Conservation (phyloP, 30 jellyfish, hydroid and myxozoan species). For the Aurelia coerulea region DNA sequence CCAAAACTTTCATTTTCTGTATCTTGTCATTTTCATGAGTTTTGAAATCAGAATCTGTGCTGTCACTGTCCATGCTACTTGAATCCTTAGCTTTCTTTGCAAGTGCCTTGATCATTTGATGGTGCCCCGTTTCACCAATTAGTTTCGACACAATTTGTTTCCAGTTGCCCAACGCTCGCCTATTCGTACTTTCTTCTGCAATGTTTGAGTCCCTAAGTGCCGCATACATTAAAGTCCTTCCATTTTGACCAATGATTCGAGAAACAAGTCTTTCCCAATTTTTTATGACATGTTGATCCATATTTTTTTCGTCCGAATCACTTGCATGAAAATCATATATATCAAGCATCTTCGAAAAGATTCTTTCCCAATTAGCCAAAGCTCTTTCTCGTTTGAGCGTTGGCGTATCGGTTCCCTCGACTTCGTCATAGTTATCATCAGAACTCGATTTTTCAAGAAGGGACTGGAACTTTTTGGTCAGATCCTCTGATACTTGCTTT, state of each 20-base stretch:
- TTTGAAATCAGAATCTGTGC: too few relatives aligned
- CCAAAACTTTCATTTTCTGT: slow-evolving; percentile 1
- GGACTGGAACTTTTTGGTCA: neutral
- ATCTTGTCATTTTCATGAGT: too few relatives aligned
- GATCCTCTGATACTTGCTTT: neutral
- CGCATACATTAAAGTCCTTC: neutral
- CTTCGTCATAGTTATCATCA: slow-evolving; percentile 22
- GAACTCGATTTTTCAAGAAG: neutral
- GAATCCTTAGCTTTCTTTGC: too few relatives aligned
- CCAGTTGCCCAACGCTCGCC: neutral
- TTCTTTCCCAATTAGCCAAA: neutral
- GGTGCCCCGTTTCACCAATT: neutral
- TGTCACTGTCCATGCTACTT: too few relatives aligned
- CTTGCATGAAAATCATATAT: neutral
- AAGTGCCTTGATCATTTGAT: too few relatives aligned
- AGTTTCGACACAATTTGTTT: neutral
- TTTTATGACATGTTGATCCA: neutral
- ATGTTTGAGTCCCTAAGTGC: neutral
- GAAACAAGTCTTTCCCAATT: neutral
- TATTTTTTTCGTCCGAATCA: neutral
- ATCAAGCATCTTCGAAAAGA: neutral
- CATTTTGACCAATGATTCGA: neutral
- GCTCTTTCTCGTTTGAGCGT: neutral
- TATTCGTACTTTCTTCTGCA: neutral
- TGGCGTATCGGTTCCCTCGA: neutral